Evolutionary conservation across 2,797 vertebrate genomes (phyloP), one percentile per base, ranked within the genome.

Genomic region (Pantherophis vulpinus): DNA sequence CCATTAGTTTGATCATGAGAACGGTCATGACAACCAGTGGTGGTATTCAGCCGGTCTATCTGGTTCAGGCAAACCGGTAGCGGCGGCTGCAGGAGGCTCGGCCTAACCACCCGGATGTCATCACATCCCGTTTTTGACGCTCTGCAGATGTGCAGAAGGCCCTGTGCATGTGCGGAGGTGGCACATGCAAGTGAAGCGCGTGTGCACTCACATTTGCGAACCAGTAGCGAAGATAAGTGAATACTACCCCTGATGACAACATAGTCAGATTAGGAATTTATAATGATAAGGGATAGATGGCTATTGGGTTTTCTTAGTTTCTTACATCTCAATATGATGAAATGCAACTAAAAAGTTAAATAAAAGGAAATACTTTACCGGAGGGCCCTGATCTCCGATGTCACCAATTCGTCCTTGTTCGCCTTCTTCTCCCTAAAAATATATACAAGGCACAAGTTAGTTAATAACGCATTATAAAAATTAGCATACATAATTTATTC

Each of bases 341-440:
- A 93, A 94, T 37, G 13, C 94, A 93, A 93, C 1, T 0, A 18
- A 47, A 95, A 88, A 37, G n/a, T 54, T 92, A 55, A 94, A 94
- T 70, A 92, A 94, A 18, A 94, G 83, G 96, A 98, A 98, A 98
- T 98, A 98, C 98, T 98, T 98, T 97, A 99, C 99, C 95, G 94
- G 98, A 95, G 98, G 97, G 96, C 99, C 99, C 98, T 99, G 98
- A 95, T 98, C 93, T 96, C 99, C 99, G 4, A 98, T 97, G 70
- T 99, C 98, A 94, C 99, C 99, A 27, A 93, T 70, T 90, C 95
- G 96, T 95, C 99, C 99, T 96, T 99, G 98, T 37, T 99, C 98
- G 79, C 99, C 99, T 97, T 99, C 99, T 97, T 99, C 99, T 92
- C 99, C 99, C 99, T 99, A 91, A 92, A 93, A 92, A 96, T 61